These are phyloP conservation scores for Uria aalge DNA, from an alignment of 2,113 vertebrate species.

Conservation along the genomic window DNA sequence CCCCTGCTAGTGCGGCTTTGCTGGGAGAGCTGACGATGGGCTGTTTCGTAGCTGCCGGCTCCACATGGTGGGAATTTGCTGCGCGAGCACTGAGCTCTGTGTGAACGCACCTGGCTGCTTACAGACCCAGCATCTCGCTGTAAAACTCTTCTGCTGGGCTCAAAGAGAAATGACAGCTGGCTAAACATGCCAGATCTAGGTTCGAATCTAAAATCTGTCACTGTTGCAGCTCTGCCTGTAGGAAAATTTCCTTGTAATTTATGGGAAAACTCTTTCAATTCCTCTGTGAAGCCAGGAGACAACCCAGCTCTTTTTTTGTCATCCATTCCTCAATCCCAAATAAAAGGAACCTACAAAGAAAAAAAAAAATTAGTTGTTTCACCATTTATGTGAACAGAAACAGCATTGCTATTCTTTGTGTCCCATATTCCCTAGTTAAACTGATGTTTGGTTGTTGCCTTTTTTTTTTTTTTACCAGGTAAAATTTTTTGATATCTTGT, in stretches of 20 bases:
- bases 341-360: neutral
- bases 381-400: neutral
- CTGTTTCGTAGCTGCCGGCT: neutral
- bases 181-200: neutral
- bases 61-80: rapidly evolving
- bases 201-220: neutral
- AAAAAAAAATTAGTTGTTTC: neutral
- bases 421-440: neutral
- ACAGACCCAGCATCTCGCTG: rapidly evolving
- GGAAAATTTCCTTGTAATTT: neutral
- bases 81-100: rapidly evolving
- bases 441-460: too few relatives aligned
- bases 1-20: neutral
- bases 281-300: neutral
- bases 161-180: neutral
- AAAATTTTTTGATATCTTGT: neutral
- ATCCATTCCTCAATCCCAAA: neutral
- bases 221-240: neutral
- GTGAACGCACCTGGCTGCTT: neutral
- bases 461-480: neutral
- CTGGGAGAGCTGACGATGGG: neutral
- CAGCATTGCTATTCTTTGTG: neutral
- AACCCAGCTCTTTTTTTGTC: neutral
- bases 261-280: neutral
- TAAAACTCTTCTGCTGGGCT: neutral